phyloP scores from a whole-genome alignment of 2,888 invertebrate species.

The Arrhopalites spinosus region DNA sequence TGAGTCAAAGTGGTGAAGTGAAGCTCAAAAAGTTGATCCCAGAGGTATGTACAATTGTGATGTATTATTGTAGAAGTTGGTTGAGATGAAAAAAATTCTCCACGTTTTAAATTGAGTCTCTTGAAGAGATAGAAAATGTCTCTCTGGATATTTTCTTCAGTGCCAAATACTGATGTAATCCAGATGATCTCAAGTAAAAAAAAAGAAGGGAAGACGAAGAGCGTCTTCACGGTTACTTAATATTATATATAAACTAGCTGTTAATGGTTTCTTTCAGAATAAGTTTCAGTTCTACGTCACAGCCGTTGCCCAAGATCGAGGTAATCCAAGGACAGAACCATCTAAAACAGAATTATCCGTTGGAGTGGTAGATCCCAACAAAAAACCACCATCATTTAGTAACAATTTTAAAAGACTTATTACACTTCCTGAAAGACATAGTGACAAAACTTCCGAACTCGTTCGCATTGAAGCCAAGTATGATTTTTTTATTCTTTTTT shows the following conservation, averaged over 20 bases:
- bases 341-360: conserved; percentile 70
- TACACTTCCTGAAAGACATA: conserved; percentile 72
- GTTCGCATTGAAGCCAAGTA: conserved; percentile 73
- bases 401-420: conserved; percentile 62
- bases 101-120: too few relatives aligned
- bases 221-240: too few relatives aligned
- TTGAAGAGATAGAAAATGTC: too few relatives aligned
- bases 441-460: conserved; percentile 72
- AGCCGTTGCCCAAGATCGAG: conserved; percentile 80
- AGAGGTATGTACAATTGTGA: conserved; percentile 56
- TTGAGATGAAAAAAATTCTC: not conserved
- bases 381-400: conserved; percentile 78
- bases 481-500: conserved; percentile 58
- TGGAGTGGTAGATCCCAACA: conserved; percentile 83
- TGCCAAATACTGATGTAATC: too few relatives aligned
- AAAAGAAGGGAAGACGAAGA: too few relatives aligned
- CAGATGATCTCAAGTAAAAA: conserved; percentile 3
- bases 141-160: too few relatives aligned
- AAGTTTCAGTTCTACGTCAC: conserved; percentile 57
- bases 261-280: conserved; percentile 7
- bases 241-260: too few relatives aligned
- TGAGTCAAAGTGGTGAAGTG: conserved; percentile 81
- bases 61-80: not conserved
- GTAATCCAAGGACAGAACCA: conserved; percentile 61
- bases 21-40: conserved; percentile 71